Percentiles rank a stretch among this genome's conserved stretches.
phyloP scores from a whole-genome alignment of 1,140 invertebrate genomes.

The Drosophila virilis region DNA sequence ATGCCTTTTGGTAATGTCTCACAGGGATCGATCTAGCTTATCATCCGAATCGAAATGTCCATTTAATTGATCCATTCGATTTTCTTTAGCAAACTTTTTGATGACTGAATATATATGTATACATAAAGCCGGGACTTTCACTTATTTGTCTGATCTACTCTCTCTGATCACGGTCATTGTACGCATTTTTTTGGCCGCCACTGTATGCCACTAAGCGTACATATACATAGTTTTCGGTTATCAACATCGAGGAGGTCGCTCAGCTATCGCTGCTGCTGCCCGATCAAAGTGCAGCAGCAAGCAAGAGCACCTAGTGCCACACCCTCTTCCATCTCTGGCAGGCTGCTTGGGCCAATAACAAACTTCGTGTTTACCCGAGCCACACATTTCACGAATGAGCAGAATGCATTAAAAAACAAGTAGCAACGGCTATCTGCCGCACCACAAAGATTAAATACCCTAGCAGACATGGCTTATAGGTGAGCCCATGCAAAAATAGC shows the following conservation, averaged over 20 bases:
- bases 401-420: neutral
- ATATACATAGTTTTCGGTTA: slow-evolving; percentile 18
- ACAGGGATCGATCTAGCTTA: no score
- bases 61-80: no score
- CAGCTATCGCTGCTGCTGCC: slow-evolving; percentile 19
- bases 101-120: no score
- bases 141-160: no score
- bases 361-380: neutral
- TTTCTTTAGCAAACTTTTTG: no score
- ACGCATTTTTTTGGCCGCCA: no score
- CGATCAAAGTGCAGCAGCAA: slow-evolving; percentile 29
- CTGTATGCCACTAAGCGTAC: neutral
- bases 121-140: no score
- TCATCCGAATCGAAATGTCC: no score
- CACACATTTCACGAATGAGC: neutral
- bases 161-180: no score
- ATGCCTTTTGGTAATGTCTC: no score
- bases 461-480: neutral
- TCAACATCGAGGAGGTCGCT: slow-evolving; percentile 32
- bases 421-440: neutral
- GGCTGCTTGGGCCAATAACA: neutral
- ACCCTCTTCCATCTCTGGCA: slow-evolving; percentile 4
- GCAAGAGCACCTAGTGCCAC: neutral
- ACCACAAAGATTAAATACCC: neutral
- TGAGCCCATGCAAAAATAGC: no score